Conservation (phyloP, 2,888 invertebrate genomes). For the Macropis europaea region DNA sequence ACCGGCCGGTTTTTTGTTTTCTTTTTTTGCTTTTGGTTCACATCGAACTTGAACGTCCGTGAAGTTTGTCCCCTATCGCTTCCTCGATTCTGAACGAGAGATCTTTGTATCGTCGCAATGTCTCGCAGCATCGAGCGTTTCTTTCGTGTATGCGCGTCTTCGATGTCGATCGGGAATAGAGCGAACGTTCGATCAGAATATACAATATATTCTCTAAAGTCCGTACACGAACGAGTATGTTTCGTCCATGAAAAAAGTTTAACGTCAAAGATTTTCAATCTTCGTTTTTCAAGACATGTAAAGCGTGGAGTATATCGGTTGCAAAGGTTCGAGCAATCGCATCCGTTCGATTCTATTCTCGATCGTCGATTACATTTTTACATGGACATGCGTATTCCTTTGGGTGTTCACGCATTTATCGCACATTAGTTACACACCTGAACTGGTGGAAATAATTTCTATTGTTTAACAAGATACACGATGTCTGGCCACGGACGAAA, state of each 20-base stretch:
- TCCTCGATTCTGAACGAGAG: conserved; percentile 20
- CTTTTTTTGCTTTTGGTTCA: not conserved
- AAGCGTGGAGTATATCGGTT: not conserved
- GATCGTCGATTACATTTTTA: not conserved
- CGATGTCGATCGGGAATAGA: conserved; percentile 23
- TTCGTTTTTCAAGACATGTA: not conserved
- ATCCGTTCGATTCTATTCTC: conserved; percentile 8
- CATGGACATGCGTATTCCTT: conserved; percentile 7
- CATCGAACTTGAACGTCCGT: conserved; percentile 4
- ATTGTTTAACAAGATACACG: conserved; percentile 33
- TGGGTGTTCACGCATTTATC: conserved; percentile 6
- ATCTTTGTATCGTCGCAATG: not conserved
- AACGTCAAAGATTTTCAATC: not conserved
- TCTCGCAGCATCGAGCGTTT: conserved; percentile 4
- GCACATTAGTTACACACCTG: not conserved
- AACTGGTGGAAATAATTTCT: conserved; percentile 29
- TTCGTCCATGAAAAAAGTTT: too few species aligned
- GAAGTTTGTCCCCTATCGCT: conserved; percentile 25
- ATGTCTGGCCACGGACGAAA: conserved; percentile 24
- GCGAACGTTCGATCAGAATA: not conserved
- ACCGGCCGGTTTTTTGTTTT: not conserved
- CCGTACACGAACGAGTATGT: too few species aligned
- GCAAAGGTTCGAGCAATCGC: not conserved
- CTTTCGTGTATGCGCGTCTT: not conserved
- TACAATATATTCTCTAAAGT: too few species aligned